These are phyloP conservation scores for Tringa solitaria DNA, from an alignment of 2,113 vertebrate genomes.

Conservation along the genomic window DNA sequence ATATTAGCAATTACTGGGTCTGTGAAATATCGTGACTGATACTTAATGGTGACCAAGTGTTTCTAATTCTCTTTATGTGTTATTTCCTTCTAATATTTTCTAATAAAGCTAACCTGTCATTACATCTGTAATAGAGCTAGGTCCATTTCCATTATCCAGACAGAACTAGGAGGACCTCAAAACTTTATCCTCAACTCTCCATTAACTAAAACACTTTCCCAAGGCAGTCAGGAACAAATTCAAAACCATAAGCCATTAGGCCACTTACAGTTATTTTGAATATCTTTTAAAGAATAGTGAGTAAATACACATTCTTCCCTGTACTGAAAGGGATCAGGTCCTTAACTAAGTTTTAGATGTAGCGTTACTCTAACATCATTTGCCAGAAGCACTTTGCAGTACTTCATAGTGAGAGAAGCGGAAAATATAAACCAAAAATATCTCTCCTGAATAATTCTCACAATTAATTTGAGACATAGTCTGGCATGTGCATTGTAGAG, in stretches of 20 bases:
- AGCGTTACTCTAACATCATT: not conserved
- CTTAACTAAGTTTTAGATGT: not conserved
- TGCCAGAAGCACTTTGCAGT: not conserved
- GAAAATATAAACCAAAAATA: not conserved
- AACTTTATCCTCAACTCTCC: not conserved
- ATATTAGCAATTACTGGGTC: not conserved
- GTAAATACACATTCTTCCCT: not conserved
- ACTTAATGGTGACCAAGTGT: not conserved
- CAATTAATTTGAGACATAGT: not conserved
- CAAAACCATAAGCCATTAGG: not conserved
- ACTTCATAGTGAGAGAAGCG: not conserved
- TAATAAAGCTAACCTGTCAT: not conserved
- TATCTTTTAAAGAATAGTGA: not conserved
- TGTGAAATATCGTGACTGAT: not conserved
- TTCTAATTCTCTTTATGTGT: not conserved
- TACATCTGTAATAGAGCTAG: not conserved
- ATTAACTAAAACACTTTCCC: not conserved
- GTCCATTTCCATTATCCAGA: not conserved
- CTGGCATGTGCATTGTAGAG: fast-evolving
- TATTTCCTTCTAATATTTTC: not conserved
- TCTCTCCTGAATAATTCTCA: not conserved
- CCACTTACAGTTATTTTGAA: not conserved
- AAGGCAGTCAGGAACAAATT: not conserved
- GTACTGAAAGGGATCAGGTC: not conserved
- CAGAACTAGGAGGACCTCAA: not conserved